phyloP scores from a whole-genome alignment of 2,797 vertebrate species.

The Rallus crepitans region DNA sequence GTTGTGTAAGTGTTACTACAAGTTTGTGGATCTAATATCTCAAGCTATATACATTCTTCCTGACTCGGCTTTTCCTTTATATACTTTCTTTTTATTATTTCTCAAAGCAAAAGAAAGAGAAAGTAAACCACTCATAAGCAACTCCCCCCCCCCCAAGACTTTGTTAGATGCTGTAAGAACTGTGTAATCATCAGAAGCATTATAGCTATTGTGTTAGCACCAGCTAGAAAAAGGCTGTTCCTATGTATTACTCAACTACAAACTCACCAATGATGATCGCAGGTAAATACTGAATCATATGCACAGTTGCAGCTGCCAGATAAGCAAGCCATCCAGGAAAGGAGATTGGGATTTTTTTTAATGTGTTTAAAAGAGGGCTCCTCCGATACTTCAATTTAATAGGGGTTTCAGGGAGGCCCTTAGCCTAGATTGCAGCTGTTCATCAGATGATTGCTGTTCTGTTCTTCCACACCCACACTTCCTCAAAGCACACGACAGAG shows the following conservation, averaged over 20 bases:
- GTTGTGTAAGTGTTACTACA: not conserved
- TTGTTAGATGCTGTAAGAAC: not conserved
- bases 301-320: not conserved
- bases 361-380: not conserved
- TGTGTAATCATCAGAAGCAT: not conserved
- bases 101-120: not conserved
- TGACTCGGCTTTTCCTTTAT: not conserved
- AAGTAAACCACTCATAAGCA: not conserved
- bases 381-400: not conserved
- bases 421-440: not conserved
- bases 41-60: not conserved
- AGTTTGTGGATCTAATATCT: not conserved
- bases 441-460: not conserved
- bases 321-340: not conserved
- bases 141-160: not conserved
- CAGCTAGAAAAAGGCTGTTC: not conserved
- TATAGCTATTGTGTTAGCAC: not conserved
- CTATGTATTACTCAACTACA: not conserved
- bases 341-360: not conserved
- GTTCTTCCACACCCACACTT: not conserved
- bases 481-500: not conserved
- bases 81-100: not conserved
- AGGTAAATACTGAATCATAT: not conserved
- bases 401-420: not conserved
- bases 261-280: not conserved